Conservation (phyloP, 2,797 vertebrate genomes). For the Meriones psammophilus region DNA sequence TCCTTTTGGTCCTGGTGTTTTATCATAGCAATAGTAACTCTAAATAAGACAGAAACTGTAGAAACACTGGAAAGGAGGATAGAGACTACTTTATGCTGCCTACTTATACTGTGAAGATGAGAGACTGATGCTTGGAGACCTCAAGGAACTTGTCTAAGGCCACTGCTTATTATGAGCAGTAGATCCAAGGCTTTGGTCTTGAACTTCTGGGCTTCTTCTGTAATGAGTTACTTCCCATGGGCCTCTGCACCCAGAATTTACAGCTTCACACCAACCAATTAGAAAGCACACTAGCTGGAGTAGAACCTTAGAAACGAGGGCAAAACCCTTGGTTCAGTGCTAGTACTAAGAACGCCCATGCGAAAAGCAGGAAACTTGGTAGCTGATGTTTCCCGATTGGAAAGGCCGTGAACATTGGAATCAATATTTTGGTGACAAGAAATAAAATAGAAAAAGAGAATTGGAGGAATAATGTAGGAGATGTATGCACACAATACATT, state of each 20-base stretch:
- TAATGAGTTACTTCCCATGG: background rate
- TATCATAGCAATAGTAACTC: background rate
- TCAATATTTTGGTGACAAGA: conserved; percentile 50
- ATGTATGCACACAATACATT: conserved; percentile 11
- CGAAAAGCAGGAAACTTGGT: background rate
- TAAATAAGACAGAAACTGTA: background rate
- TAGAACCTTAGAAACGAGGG: background rate
- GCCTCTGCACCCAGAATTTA: background rate
- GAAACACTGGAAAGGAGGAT: background rate
- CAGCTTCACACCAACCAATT: background rate
- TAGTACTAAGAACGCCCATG: background rate
- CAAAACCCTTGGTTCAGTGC: conserved; percentile 8
- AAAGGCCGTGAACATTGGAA: background rate
- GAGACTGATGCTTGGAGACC: background rate
- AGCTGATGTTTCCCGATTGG: background rate
- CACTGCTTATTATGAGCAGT: background rate
- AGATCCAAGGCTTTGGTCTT: background rate
- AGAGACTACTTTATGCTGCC: background rate
- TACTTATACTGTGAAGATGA: background rate
- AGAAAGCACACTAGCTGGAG: background rate
- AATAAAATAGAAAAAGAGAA: background rate
- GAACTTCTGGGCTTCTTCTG: background rate
- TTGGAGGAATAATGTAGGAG: background rate
- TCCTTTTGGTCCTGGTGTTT: background rate
- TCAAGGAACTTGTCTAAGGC: background rate